Evolutionary conservation across 1,140 invertebrate genomes (phyloP), one percentile per base, ranked within the genome.

Genomic region (Platyscapa corneri): DNA sequence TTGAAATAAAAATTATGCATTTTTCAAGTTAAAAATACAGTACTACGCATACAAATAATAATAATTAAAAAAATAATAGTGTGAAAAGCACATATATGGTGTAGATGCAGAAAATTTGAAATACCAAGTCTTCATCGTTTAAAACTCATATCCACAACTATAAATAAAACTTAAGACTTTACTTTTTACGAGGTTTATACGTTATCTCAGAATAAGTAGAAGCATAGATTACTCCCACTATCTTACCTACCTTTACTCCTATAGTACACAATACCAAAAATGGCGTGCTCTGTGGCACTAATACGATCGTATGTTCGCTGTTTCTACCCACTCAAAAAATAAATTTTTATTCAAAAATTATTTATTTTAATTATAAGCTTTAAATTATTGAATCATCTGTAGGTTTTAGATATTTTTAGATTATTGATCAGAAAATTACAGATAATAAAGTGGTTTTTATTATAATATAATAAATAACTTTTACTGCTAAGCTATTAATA

Each of bases 21-120:
- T 74, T 72, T 74, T 74, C 70, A 74, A n/a, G 37, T 42, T 12
- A 42, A 42, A 74, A 74, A 74, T 74, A 74, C 42, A 23, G 12
- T 20, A 27, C 16, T 30, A 20, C 12, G 7, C 27, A 70, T 70
- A 23, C 5, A 6, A 70, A 70, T 23, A 70, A 70, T 70, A 20
- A 34, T 70, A 37, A 37, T 70, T 8, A 74, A 27, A n/a, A 3
- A 42, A 74, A 74, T 42, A 74, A 42, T n/a, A 42, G n/a, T n/a
- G n/a, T 12, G 16, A 42, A 74, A n/a, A 42, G 10, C 18, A 20
- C 23, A 27, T 18, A 42, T 74, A n/a, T 74, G 10, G 7, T 74
- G 67, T 74, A 74, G 8, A 74, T 42, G 16, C 18, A 42, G 37
- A 12, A 27, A 74, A 74, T 42, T 42, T 42, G 30, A 42, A 42